Conservation (phyloP, 53 echinoderm and acorn worm species). For the Temnopleurus reevesii region DNA sequence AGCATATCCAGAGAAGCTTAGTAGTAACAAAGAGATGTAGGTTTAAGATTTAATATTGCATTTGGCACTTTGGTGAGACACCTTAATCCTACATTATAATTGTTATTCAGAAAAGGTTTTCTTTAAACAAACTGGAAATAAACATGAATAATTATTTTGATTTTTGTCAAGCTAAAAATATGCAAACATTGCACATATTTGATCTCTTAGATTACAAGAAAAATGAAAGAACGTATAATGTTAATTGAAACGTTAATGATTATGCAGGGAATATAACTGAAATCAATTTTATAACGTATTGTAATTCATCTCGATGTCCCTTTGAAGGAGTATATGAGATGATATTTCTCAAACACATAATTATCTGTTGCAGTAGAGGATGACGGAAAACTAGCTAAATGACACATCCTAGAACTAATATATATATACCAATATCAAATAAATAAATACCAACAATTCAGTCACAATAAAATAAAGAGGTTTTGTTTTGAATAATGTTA, state of each 20-base stretch:
- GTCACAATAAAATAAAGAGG: constrained; percentile 38
- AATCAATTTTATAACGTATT: background rate
- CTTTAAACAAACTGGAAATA: background rate
- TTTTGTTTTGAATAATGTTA: constrained; percentile 5
- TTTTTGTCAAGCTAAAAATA: background rate
- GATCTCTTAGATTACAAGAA: background rate
- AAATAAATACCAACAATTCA: constrained; percentile 82
- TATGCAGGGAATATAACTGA: background rate
- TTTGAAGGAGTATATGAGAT: background rate
- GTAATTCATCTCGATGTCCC: background rate
- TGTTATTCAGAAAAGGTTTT: background rate
- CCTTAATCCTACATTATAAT: background rate
- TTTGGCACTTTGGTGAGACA: constrained; percentile 62
- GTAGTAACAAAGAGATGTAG: constrained; percentile 18
- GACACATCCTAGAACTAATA: constrained; percentile 43
- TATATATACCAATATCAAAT: constrained; percentile 84
- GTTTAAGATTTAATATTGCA: constrained; percentile 33
- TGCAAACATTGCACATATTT: constrained; percentile 40
- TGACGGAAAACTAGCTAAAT: constrained; percentile 4
- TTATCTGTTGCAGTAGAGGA: background rate
- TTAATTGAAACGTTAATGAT: background rate
- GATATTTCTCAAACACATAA: background rate
- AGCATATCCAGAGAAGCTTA: background rate
- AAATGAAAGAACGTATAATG: background rate
- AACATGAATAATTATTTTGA: background rate